Evolutionary conservation across 2,888 invertebrate genomes (phyloP).

Genomic region (Anoplius nigerrimus): DNA sequence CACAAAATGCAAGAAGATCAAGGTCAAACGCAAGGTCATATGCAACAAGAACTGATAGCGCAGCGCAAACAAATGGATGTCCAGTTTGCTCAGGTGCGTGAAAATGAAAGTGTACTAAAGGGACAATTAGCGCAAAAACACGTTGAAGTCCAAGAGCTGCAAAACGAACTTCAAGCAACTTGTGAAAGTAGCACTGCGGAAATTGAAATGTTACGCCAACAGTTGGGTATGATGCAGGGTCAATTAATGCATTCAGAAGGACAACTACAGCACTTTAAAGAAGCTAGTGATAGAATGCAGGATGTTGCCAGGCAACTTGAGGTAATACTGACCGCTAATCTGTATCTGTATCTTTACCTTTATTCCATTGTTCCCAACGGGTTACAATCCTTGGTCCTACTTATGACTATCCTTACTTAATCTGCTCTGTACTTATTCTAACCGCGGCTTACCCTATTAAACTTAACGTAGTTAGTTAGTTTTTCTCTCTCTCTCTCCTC

Average conservation of each 20-base stretch:
- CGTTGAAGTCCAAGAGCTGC: constrained; percentile 75
- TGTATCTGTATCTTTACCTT: no score
- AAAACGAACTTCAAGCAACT: constrained; percentile 68
- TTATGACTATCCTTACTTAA: no score
- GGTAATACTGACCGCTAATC: constrained; percentile 52
- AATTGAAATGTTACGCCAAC: constrained; percentile 66
- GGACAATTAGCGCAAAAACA: constrained; percentile 75
- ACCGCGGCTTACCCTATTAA: no score
- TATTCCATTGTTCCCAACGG: constrained; percentile 1
- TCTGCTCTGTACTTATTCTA: no score
- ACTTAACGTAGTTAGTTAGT: no score
- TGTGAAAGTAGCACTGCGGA: constrained; percentile 67
- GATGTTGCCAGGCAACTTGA: constrained; percentile 78
- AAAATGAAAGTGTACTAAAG: constrained; percentile 73
- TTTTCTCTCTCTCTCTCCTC: no score
- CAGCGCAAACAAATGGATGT: constrained; percentile 82
- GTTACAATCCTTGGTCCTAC: no score
- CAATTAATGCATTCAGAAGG: constrained; percentile 68
- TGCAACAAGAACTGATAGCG: constrained; percentile 77
- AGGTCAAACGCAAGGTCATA: constrained; percentile 72
- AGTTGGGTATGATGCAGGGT: constrained; percentile 66
- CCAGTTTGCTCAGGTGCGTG: constrained; percentile 80
- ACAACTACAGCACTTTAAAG: constrained; percentile 73
- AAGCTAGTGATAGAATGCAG: constrained; percentile 77
- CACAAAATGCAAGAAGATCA: constrained; percentile 78